Percentiles rank a stretch among this genome's conserved stretches.
These are phyloP conservation scores for Micromys minutus DNA, from an alignment of 2,113 vertebrate genomes.

Conservation along the genomic window DNA sequence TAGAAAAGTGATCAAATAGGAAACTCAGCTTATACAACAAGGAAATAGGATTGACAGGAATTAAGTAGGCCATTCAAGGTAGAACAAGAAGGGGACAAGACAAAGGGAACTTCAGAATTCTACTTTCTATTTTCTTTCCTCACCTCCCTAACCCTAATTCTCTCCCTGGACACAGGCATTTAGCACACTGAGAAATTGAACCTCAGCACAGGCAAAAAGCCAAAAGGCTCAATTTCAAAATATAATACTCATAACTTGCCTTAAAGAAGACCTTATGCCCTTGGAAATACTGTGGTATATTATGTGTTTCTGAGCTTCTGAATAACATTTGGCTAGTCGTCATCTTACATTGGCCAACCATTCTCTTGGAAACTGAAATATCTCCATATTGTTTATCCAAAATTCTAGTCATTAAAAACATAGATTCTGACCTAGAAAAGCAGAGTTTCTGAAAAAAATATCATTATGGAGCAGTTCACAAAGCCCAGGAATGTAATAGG, in stretches of 20 bases:
- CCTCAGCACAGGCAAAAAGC: not conserved
- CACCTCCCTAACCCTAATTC: too few relatives aligned
- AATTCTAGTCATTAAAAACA: not conserved
- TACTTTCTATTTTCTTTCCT: not conserved
- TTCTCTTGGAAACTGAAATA: not conserved
- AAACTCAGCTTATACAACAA: not conserved
- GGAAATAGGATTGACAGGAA: not conserved
- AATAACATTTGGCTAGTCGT: slow-evolving; percentile 10
- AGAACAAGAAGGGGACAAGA: not conserved
- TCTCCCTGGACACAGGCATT: not conserved
- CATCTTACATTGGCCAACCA: not conserved
- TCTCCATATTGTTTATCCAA: not conserved
- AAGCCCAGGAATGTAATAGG: not conserved
- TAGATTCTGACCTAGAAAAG: not conserved
- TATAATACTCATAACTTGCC: not conserved
- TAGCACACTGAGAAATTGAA: not conserved
- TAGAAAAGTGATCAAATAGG: not conserved
- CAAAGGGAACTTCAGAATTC: not conserved
- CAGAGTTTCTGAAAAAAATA: slow-evolving; percentile 28
- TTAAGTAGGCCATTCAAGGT: not conserved
- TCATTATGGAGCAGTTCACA: not conserved
- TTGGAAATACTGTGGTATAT: not conserved
- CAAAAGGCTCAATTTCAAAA: not conserved
- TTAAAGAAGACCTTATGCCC: not conserved
- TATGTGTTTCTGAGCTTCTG: not conserved